These are phyloP conservation scores for Bergia puertoricense DNA, from an alignment of 92 coral and sea anemone genomes.

Conservation along the genomic window DNA sequence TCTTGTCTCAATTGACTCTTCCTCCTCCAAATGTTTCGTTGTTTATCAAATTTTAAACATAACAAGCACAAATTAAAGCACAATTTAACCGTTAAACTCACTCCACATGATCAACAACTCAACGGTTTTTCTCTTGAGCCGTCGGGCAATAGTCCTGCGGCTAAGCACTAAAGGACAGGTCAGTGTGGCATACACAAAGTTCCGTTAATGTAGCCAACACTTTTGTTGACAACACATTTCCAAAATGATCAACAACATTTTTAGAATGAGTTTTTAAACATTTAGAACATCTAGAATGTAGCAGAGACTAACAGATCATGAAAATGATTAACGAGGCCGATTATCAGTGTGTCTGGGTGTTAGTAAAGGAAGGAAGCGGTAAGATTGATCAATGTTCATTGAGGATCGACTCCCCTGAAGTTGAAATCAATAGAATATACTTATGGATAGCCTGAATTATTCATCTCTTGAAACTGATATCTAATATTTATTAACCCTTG, in stretches of 20 bases:
- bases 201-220: background rate
- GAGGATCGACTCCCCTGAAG: too few relatives aligned
- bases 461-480: too few relatives aligned
- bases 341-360: slow-evolving; percentile 24
- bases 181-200: slow-evolving; percentile 28
- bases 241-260: background rate
- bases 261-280: background rate
- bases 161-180: background rate
- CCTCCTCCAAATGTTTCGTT: background rate
- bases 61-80: background rate
- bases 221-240: background rate
- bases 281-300: background rate
- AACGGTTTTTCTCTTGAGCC: slow-evolving; percentile 37
- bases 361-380: slow-evolving; percentile 30
- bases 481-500: too few relatives aligned
- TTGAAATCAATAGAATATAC: too few relatives aligned
- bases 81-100: background rate
- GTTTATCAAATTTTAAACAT: background rate
- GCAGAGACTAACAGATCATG: background rate
- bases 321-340: background rate
- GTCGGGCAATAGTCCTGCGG: slow-evolving; percentile 19
- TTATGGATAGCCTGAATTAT: too few relatives aligned
- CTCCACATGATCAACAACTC: background rate
- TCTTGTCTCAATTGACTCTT: background rate
- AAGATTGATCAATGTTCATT: background rate